Evolutionary conservation across 2,113 vertebrate genomes (phyloP).

Genomic region (Hirundichthys speculiger): DNA sequence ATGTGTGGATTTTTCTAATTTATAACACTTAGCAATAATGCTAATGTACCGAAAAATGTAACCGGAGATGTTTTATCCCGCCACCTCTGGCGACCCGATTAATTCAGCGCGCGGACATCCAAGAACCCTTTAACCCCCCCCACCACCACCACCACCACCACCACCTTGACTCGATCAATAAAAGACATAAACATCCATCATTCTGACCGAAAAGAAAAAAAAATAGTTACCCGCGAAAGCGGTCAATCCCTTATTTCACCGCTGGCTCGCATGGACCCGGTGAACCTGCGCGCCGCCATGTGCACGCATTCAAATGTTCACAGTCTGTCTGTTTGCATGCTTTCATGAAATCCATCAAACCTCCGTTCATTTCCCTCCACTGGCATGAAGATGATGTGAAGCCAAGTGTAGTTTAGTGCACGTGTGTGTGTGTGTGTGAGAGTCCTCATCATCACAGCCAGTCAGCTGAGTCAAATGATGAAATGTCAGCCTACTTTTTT

Average conservation of each 20-base stretch:
- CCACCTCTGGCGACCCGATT: slow-evolving; percentile 61
- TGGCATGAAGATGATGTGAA: slow-evolving; percentile 38
- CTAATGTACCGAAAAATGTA: slow-evolving; percentile 68
- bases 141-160: too few relatives aligned
- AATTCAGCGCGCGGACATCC: slow-evolving; percentile 56
- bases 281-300: slow-evolving; percentile 43
- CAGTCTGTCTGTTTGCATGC: slow-evolving; percentile 29
- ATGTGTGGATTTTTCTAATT: slow-evolving; percentile 64
- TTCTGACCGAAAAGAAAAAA: slow-evolving; percentile 70
- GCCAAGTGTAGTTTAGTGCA: slow-evolving; percentile 20
- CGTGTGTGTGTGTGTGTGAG: slow-evolving; percentile 15
- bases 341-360: slow-evolving; percentile 48
- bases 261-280: slow-evolving; percentile 49
- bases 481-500: slow-evolving; percentile 70
- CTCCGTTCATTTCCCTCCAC: slow-evolving; percentile 24
- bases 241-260: slow-evolving; percentile 69
- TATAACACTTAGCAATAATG: slow-evolving; percentile 71
- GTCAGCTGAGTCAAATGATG: slow-evolving; percentile 59
- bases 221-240: slow-evolving; percentile 74
- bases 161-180: slow-evolving; percentile 72
- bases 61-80: slow-evolving; percentile 57
- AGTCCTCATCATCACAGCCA: slow-evolving; percentile 49
- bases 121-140: slow-evolving; percentile 52
- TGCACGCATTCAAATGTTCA: slow-evolving; percentile 29
- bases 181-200: slow-evolving; percentile 79